Base-by-base conservation (phyloP, 2,113 vertebrate genomes). In the Paracyprichromis sp. region DNA sequence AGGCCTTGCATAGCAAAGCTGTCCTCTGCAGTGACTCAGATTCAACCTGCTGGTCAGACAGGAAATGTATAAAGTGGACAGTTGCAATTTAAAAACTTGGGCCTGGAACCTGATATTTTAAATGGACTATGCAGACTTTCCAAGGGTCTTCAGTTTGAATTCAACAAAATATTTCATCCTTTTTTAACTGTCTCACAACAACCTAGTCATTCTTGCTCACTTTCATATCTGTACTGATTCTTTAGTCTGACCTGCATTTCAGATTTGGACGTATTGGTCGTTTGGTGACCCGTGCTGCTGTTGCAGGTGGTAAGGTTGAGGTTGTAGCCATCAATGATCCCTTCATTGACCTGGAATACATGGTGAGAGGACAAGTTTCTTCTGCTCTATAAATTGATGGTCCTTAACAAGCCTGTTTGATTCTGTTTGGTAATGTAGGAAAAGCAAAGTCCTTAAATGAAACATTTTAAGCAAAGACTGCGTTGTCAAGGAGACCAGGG, bases 241-340 rank as follows among this genome's bases (percentile, higher is more conserved):
- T 73, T 9, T 45, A 45, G 16, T 16, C 40, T 76, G 21, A 47
- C 26, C 43, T 76, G 14, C 71, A 50, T 89, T 85, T 57, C 95
- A 98, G 99, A 97, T 99, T 99, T 87, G 98, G 99, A 89, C 98
- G 98, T 6, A 99, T 99, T 3, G 98, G 99, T 61, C 98, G 99
- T 93, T 97, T 99, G 96, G 98, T 99, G 89, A 97, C 97, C 92
- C 96, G 99, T 83, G 98, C 98, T 90, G 97, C 95, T 2, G 19
- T 97, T 86, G 9, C 84, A 96, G 94, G 92, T 0, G 43, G 71
- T 11, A 97, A 98, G 63, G 97, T 98, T 26, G 91, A 98, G 1
- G 59, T 99, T 50, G 98, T 98, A 2, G 98, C 98, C 56, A 99
- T 99, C 96, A 99, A 99, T 7, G 99, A 99, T 92, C 99, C 99